phyloP scores from a whole-genome alignment of 2,797 vertebrate species.

The Anolis apletophallus region DNA sequence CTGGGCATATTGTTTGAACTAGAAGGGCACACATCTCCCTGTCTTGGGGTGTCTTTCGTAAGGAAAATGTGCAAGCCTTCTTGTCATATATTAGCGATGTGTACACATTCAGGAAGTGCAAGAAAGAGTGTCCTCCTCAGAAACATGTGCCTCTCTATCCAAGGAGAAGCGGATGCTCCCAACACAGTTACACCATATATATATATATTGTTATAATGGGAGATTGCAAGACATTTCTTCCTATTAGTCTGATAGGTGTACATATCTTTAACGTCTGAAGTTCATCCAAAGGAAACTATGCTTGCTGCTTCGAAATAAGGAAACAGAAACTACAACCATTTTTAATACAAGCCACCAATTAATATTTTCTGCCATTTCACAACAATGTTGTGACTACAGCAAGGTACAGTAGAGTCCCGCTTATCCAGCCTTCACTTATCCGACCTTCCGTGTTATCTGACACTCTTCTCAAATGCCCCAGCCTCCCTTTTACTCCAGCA shows the following conservation, averaged over 20 bases:
- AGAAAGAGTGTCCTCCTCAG: background rate
- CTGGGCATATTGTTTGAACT: background rate
- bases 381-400: slow-evolving; percentile 61
- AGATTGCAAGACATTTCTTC: background rate
- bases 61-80: background rate
- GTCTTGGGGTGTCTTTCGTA: background rate
- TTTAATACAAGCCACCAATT: slow-evolving; percentile 51
- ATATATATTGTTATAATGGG: background rate
- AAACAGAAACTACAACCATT: slow-evolving; percentile 56
- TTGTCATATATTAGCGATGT: background rate
- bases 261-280: slow-evolving; percentile 6
- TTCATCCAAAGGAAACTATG: slow-evolving; percentile 17
- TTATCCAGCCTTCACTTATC: no score
- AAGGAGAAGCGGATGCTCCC: background rate
- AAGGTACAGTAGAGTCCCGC: slow-evolving; percentile 21
- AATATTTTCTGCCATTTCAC: slow-evolving; percentile 71
- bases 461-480: no score
- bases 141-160: background rate
- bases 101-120: background rate
- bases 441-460: no score
- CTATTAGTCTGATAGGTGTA: background rate
- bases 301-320: slow-evolving; percentile 62
- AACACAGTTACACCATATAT: background rate
- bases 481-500: no score
- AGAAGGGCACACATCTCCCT: background rate